Percentiles rank a stretch among this genome's conserved stretches.
Evolutionary conservation across 2,113 vertebrate genomes (phyloP).

Genomic region (Spilogale gracilis): DNA sequence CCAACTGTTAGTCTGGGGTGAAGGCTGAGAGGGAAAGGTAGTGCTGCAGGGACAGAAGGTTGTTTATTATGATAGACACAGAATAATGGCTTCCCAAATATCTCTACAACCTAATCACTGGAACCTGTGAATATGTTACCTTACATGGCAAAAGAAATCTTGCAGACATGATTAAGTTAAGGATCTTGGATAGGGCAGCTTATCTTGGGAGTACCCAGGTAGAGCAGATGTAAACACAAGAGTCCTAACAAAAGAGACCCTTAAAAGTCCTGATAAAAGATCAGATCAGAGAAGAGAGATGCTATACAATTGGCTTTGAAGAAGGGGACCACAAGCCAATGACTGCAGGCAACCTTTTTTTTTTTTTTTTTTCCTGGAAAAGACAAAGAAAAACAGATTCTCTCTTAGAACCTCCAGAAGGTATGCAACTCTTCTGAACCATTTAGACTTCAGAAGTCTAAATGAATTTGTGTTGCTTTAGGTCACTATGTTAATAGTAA

Average conservation of each 20-base stretch:
- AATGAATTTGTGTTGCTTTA: not conserved
- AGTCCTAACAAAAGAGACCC: not conserved
- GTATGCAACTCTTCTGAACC: not conserved
- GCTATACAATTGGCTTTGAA: not conserved
- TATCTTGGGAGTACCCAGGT: not conserved
- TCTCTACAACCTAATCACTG: not conserved
- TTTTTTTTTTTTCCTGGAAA: not conserved
- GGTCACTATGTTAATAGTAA: not conserved
- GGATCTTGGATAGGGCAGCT: not conserved
- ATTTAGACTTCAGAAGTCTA: not conserved
- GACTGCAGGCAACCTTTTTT: not conserved
- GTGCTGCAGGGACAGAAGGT: not conserved
- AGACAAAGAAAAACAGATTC: not conserved
- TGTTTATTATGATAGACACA: not conserved
- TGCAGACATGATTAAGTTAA: not conserved
- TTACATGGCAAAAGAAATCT: not conserved
- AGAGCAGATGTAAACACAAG: not conserved
- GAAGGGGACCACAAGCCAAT: not conserved
- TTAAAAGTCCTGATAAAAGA: not conserved
- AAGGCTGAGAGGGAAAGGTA: not conserved
- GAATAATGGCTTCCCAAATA: not conserved
- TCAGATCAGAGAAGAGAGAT: not conserved
- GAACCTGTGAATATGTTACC: not conserved
- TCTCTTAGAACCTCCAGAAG: not conserved
- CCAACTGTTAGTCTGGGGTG: not conserved